A percentile compares a stretch with the other conserved stretches of the same genome.
Conservation (phyloP, 2,888 invertebrate genomes). For the Gortyna flavago region DNA sequence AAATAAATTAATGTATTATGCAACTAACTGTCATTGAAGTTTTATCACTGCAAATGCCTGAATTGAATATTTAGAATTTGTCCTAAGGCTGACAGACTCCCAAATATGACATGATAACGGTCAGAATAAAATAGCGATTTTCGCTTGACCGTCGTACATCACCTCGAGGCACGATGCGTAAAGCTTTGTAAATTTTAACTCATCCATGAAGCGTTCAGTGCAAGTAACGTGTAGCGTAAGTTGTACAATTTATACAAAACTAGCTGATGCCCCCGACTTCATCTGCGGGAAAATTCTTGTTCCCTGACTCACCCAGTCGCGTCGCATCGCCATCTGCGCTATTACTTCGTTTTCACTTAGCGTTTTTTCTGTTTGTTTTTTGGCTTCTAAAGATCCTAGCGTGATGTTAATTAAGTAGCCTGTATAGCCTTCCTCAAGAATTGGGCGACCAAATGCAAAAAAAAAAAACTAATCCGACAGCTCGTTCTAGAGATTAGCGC, state of each 20-base stretch:
- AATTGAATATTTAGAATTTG: background rate
- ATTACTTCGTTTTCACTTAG: background rate
- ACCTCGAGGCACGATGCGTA: conserved; percentile 10
- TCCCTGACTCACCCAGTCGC: background rate
- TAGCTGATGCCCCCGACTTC: background rate
- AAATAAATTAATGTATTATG: background rate
- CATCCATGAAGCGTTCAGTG: conserved; percentile 35
- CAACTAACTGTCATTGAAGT: background rate
- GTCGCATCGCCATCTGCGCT: background rate
- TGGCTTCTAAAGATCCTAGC: background rate
- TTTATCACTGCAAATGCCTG: background rate
- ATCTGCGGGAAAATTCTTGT: background rate
- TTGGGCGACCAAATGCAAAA: background rate
- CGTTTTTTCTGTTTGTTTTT: background rate
- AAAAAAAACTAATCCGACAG: background rate
- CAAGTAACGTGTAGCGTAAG: conserved; percentile 24
- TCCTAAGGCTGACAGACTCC: background rate
- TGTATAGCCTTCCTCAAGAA: background rate
- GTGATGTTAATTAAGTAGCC: background rate
- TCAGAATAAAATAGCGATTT: conserved; percentile 7
- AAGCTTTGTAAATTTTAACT: conserved; percentile 28
- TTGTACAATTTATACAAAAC: conserved; percentile 14
- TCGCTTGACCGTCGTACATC: background rate
- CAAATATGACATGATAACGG: background rate
- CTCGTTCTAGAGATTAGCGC: background rate